These are phyloP conservation scores for Bradysia coprophila DNA, from an alignment of 1,140 invertebrate species.

Conservation along the genomic window DNA sequence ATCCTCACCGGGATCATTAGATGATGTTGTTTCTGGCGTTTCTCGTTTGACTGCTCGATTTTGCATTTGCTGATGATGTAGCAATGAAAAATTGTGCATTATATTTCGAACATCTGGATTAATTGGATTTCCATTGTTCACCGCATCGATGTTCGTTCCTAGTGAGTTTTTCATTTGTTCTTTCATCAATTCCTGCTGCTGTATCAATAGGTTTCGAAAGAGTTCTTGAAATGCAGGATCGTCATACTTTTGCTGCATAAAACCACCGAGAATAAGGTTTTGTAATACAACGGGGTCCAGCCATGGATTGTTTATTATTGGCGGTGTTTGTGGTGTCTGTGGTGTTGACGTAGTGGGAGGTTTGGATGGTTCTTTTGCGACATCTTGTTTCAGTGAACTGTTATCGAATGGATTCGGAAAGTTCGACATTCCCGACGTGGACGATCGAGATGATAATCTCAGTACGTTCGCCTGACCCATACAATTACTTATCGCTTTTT, in stretches of 20 bases:
- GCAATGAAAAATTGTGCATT: slow-evolving; percentile 9
- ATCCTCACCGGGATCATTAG: slow-evolving; percentile 30
- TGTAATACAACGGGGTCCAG: slow-evolving; percentile 14
- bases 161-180: slow-evolving; percentile 14
- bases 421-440: background rate
- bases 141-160: slow-evolving; percentile 7
- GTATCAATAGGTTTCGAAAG: slow-evolving; percentile 32
- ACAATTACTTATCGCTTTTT: background rate
- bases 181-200: slow-evolving; percentile 13
- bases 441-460: background rate
- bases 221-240: slow-evolving; percentile 33
- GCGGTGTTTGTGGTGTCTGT: slow-evolving; percentile 12
- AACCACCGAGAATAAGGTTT: slow-evolving; percentile 12
- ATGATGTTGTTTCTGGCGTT: slow-evolving; percentile 21
- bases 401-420: background rate
- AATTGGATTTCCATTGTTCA: slow-evolving; percentile 13
- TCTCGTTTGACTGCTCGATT: slow-evolving; percentile 22
- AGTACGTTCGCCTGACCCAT: background rate
- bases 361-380: background rate
- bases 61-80: slow-evolving; percentile 9
- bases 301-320: slow-evolving; percentile 7
- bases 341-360: slow-evolving; percentile 21
- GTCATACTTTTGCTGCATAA: slow-evolving; percentile 9
- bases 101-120: slow-evolving; percentile 9
- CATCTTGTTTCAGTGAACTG: background rate